Conservation (phyloP, 2,797 vertebrate species). For the Eulemur albifrons region DNA sequence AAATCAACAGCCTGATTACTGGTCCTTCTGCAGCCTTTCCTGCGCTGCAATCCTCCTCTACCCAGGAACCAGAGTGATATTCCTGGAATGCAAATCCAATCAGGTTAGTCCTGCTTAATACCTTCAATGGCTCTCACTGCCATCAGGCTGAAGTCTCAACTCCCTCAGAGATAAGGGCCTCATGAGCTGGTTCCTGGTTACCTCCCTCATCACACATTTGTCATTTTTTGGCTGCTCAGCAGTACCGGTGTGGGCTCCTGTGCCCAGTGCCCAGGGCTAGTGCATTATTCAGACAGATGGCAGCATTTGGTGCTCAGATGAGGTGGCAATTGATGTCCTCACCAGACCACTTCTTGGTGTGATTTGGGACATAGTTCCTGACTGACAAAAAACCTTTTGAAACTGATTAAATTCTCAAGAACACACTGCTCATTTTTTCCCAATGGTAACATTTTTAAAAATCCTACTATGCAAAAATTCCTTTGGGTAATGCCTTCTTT, state of each 20-base stretch:
- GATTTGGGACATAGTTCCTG: slow-evolving; percentile 5
- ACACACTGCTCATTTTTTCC: slow-evolving; percentile 29
- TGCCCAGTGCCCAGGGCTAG: not conserved
- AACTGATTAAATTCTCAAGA: slow-evolving; percentile 14
- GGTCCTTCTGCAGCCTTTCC: not conserved
- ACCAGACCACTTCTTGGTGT: slow-evolving; percentile 23
- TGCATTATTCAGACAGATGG: not conserved
- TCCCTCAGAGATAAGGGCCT: not conserved
- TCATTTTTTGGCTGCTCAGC: not conserved
- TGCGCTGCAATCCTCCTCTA: not conserved
- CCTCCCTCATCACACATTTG: not conserved
- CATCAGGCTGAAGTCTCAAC: not conserved
- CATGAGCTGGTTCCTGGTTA: not conserved
- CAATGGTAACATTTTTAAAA: not conserved
- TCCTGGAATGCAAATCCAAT: not conserved
- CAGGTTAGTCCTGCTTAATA: not conserved
- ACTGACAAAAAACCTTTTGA: not conserved
- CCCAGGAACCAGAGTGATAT: not conserved
- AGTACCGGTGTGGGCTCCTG: not conserved
- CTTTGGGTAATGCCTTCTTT: not conserved
- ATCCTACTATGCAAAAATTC: not conserved
- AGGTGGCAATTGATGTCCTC: not conserved
- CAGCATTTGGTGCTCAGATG: slow-evolving; percentile 17
- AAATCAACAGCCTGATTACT: slow-evolving; percentile 1
- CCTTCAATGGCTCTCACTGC: not conserved